Base-by-base conservation (phyloP, 2,888 invertebrate genomes). In the Agonopterix heracliana region DNA sequence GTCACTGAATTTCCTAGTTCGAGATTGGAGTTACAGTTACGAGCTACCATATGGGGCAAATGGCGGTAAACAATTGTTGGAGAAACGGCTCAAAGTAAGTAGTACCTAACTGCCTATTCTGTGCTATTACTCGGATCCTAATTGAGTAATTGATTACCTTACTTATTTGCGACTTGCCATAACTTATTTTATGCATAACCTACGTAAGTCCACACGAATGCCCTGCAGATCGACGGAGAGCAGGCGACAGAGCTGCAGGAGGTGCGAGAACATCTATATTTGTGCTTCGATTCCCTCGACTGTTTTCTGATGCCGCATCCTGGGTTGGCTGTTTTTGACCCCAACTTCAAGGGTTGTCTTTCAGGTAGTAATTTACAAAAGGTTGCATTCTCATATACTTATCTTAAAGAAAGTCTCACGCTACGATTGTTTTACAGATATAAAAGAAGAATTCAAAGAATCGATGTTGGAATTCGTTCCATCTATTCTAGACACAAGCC, bases 231-330 rank as follows among this genome's bases (percentile, higher is more conserved):
- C 13, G 92, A 92, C 1, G 93, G 96, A 55, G 93, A 92, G 69
- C 97, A 97, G 71, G 97, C 97, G 79, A 92, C 93, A 2, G 98
- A 98, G 75, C 81, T 97, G 51, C 96, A 96, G 70, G 95, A 96
- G 47, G 81, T 93, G 41, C 90, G 98, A 42, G 92, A 92, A 66
- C 96, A 98, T 74, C 97, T 98, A 57, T 95, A 44, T 7, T 49
- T 53, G 3, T 96, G 97, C 78, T 98, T 98, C 81, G 91, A 93
- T 44, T 93, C 95, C 66, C 96, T 98, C 56, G 93, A 94, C 35
- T 97, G 98, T 73, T 98, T 95, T 79, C 86, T 98, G 50, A 93
- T 98, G 95, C 98, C 98, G 9, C 98, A 98, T 90, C 98, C 98
- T 0, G 98, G 98, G 9, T 38, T 97, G 26, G 97, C 98, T 35